Evolutionary conservation across 2,113 vertebrate genomes (phyloP).

Genomic region (Austrofundulus limnaeus): DNA sequence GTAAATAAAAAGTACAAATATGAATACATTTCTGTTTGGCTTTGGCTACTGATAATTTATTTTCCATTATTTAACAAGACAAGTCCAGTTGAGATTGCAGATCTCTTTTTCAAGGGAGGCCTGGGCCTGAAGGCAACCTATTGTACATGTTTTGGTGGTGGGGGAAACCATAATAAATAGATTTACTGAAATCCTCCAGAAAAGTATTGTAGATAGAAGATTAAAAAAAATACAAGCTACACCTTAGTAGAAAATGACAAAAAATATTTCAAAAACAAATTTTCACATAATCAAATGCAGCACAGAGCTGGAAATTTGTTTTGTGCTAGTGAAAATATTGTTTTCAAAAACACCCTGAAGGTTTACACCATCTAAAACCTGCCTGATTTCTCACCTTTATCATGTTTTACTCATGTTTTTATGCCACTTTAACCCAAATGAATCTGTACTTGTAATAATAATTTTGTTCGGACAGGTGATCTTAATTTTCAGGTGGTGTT

Average conservation of each 20-base stretch:
- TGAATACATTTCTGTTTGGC: not conserved
- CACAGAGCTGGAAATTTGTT: not conserved
- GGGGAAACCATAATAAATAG: no score
- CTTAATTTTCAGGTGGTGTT: constrained; percentile 1
- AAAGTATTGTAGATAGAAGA: no score
- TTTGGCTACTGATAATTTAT: not conserved
- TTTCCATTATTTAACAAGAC: no score
- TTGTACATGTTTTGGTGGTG: no score
- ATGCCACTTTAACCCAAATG: not conserved
- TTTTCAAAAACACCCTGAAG: not conserved
- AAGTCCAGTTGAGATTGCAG: no score
- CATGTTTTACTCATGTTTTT: not conserved
- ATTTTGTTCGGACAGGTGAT: not conserved
- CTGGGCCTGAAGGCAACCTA: no score
- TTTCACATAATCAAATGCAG: not conserved
- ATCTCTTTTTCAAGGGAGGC: no score
- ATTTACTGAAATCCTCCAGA: no score
- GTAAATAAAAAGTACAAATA: not conserved
- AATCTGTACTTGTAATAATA: not conserved
- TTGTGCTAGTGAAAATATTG: not conserved
- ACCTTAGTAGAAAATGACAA: not conserved
- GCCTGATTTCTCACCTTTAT: not conserved
- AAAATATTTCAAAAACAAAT: no score
- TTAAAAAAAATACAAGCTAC: no score
- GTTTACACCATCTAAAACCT: constrained; percentile 2